Conservation (phyloP, 2,888 invertebrate genomes). For the Lasiommata megera region DNA sequence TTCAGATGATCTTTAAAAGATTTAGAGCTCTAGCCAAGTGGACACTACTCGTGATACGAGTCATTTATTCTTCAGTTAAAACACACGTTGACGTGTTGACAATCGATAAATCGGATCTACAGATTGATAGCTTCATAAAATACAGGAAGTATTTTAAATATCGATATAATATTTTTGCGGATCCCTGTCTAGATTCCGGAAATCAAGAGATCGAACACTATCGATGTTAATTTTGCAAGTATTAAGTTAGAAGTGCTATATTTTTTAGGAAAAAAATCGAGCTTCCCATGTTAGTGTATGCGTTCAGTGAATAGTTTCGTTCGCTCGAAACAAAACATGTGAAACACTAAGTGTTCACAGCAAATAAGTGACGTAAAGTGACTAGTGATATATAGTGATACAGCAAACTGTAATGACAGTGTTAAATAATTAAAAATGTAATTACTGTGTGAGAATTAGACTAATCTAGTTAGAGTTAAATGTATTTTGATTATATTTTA, state of each 20-base stretch:
- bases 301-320: conserved; percentile 40
- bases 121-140: too few relatives aligned
- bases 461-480: conserved; percentile 47
- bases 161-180: background rate
- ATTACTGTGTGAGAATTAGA: conserved; percentile 52
- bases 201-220: background rate
- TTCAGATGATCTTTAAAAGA: too few relatives aligned
- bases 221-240: conserved; percentile 9
- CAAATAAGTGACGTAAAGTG: conserved; percentile 29
- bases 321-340: conserved; percentile 44
- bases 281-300: conserved; percentile 34
- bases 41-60: too few relatives aligned
- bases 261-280: conserved; percentile 39
- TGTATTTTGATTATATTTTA: conserved; percentile 44
- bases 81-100: too few relatives aligned
- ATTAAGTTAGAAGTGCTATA: conserved; percentile 13
- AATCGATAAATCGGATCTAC: too few relatives aligned
- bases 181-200: background rate
- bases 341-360: conserved; percentile 31
- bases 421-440: conserved; percentile 42
- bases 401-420: conserved; percentile 43
- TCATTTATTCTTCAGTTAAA: too few relatives aligned
- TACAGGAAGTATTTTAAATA: too few relatives aligned
- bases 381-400: conserved; percentile 35
- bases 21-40: too few relatives aligned